These are phyloP conservation scores for Patella pellucida DNA, from an alignment of 2,888 invertebrate species.

Conservation along the genomic window DNA sequence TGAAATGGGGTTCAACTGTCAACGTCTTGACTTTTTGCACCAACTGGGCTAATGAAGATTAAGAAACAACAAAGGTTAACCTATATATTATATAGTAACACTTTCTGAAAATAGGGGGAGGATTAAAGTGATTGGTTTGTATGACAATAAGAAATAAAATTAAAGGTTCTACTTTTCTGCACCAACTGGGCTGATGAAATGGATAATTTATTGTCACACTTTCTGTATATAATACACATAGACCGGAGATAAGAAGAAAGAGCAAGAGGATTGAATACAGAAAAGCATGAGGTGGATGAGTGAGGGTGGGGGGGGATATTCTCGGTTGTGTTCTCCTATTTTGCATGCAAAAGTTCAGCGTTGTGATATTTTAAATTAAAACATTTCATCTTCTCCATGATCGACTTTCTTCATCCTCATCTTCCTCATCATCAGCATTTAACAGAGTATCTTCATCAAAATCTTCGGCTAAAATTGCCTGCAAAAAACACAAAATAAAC, in stretches of 20 bases:
- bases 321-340: neutral
- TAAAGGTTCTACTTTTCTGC: no score
- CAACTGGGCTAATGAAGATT: no score
- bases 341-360: neutral
- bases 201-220: no score
- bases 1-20: no score
- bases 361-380: neutral
- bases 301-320: neutral
- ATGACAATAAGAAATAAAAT: no score
- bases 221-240: no score
- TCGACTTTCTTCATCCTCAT: conserved; percentile 85
- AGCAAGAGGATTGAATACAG: neutral
- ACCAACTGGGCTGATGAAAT: no score
- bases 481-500: conserved; percentile 14
- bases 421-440: conserved; percentile 89
- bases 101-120: no score
- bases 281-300: neutral
- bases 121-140: no score
- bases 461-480: conserved; percentile 39
- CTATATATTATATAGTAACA: no score
- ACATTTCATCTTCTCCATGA: conserved; percentile 83
- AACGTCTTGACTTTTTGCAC: no score
- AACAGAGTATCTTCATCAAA: conserved; percentile 79
- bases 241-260: conserved; percentile 16
- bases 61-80: no score